These are phyloP conservation scores for Pomatostomus ruficeps DNA, from an alignment of 2,113 vertebrate genomes.

Conservation along the genomic window DNA sequence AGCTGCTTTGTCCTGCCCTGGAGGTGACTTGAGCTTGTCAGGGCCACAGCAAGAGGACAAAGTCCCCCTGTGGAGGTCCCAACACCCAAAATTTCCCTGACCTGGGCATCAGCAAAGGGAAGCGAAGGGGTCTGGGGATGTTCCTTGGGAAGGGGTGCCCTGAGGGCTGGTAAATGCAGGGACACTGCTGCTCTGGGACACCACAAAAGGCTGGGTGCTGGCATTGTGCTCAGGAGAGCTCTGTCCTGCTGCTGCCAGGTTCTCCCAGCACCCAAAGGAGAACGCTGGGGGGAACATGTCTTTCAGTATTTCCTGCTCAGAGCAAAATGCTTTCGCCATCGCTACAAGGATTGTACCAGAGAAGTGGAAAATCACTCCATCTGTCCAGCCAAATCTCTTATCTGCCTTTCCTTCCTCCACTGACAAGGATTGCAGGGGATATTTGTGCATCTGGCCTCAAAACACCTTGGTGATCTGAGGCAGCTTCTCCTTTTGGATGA, in stretches of 20 bases:
- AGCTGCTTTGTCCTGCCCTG: neutral
- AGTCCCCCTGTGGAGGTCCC: neutral
- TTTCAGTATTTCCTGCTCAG: neutral
- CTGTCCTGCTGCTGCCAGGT: neutral
- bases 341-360: neutral
- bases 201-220: neutral
- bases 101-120: neutral
- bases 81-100: accelerated
- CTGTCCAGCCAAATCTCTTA: neutral
- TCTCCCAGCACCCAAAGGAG: neutral
- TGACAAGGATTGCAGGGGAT: neutral
- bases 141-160: neutral
- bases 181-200: neutral
- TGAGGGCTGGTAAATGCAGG: neutral
- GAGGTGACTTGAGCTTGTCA: accelerated
- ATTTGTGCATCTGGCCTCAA: neutral
- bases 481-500: neutral
- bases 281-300: neutral
- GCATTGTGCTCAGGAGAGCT: neutral
- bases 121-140: neutral
- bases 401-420: neutral
- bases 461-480: neutral
- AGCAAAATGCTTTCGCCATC: neutral
- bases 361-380: neutral
- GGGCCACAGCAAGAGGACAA: neutral